Base-by-base conservation (phyloP, 2,888 invertebrate genomes). In the Urechis unicinctus region DNA sequence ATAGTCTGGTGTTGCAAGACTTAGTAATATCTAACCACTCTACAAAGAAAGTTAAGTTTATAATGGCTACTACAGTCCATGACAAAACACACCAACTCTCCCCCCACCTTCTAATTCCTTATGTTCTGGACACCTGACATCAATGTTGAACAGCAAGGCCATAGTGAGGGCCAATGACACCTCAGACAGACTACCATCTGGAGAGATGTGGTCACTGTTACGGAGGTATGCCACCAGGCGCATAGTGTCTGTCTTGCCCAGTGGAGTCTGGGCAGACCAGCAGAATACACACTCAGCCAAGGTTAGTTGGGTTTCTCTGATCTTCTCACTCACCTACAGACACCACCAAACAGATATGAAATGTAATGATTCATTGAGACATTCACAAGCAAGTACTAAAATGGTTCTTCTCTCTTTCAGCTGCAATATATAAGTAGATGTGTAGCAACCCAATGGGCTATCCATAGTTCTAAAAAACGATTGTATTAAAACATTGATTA, bases 101-200 rank as follows among this genome's bases (percentile, higher is more conserved):
- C 41, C 31, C n/a, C 31, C 59, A 77, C 78, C 71, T 69, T 75
- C 75, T 57, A 64, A 64, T 56, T 79, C 77, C 53, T 77, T 77
- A 49, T 66, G 65, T 25, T 74, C 74, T 24, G 93, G 78, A 25
- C 88, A 83, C 63, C 89, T 89, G 9, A 91, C 81, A 77, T 95
- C 92, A 54, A 92, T 80, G 0, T 88, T 86, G 73, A 90, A 90
- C 2, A 94, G 75, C 44, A 93, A 77, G 0, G 92, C 86, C 87
- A 93, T 88, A 60, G 89, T 82, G 30, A 94, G 78, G 1, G 88
- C 86, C 2, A 91, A 77, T 0, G 87, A 87, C 1, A 90, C 86
- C 68, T 87, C 85, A 73, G 90, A 89, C 25, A 92, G 80, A 13
- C 85, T 85, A 1, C 89, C 89, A 1, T 86, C 81, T 0, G 84